Conservation (phyloP, 2,888 invertebrate species). For the Zygothrica quintamaculata region DNA sequence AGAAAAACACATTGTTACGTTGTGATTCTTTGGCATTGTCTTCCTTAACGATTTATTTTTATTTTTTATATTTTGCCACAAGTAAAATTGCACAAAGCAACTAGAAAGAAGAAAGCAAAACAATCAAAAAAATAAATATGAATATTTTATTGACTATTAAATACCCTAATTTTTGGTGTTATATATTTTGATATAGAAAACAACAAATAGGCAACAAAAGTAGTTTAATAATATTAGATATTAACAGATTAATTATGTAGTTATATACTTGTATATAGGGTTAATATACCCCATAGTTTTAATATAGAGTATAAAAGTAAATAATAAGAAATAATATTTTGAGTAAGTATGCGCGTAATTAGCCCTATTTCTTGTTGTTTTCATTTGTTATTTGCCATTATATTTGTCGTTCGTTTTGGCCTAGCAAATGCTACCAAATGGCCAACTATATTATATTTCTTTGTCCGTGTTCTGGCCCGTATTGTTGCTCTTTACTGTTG, state of each 20-base stretch:
- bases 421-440: constrained; percentile 65
- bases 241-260: no score
- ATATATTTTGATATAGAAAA: no score
- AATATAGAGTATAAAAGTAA: no score
- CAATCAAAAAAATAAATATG: no score
- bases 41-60: constrained; percentile 27
- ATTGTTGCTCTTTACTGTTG: constrained; percentile 21
- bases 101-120: constrained; percentile 14
- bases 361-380: constrained; percentile 68
- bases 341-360: constrained; percentile 75
- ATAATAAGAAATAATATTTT: constrained; percentile 22
- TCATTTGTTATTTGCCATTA: constrained; percentile 36
- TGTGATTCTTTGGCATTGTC: constrained; percentile 70
- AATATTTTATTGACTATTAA: no score
- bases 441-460: constrained; percentile 75
- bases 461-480: constrained; percentile 55
- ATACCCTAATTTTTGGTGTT: no score
- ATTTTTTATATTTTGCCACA: constrained; percentile 19
- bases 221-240: no score
- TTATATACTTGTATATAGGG: no score
- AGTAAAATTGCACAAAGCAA: constrained; percentile 37
- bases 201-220: no score
- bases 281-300: no score
- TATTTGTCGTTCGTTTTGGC: constrained; percentile 38
- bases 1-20: constrained; percentile 59